phyloP scores from a whole-genome alignment of 2,888 invertebrate genomes.

The Trachelus tabidus region DNA sequence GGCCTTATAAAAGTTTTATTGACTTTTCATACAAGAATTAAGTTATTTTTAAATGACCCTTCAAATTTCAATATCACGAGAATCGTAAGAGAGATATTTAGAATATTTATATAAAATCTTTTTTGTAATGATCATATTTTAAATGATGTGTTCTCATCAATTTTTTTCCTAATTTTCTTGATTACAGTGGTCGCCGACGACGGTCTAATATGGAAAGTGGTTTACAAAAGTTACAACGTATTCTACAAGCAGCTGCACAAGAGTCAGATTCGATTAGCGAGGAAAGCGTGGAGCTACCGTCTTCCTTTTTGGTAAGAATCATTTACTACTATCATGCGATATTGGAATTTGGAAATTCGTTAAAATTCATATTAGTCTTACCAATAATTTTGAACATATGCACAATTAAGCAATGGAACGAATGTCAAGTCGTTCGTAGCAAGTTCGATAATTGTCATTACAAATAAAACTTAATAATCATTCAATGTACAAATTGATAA shows the following conservation, averaged over 20 bases:
- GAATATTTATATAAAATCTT: too few relatives aligned
- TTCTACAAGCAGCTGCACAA: slow-evolving; percentile 33
- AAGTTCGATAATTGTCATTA: too few relatives aligned
- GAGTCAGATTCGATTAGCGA: slow-evolving; percentile 36
- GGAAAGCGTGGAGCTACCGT: slow-evolving; percentile 27
- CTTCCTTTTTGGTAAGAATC: slow-evolving; percentile 32
- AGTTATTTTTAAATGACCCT: background rate
- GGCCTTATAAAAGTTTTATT: too few relatives aligned
- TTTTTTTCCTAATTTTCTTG: slow-evolving; percentile 20
- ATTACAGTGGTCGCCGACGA: slow-evolving; percentile 59
- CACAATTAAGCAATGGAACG: too few relatives aligned
- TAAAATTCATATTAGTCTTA: too few relatives aligned
- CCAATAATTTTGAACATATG: too few relatives aligned
- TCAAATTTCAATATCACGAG: too few relatives aligned
- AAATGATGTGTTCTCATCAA: background rate
- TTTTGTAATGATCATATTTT: background rate
- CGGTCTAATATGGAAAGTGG: slow-evolving; percentile 45
- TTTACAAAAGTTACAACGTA: slow-evolving; percentile 37
- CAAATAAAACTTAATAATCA: too few relatives aligned
- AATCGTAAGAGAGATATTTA: too few relatives aligned
- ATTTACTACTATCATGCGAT: background rate
- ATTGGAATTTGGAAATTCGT: too few relatives aligned
- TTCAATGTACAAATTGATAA: too few relatives aligned
- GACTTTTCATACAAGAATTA: background rate
- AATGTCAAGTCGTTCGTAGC: too few relatives aligned